Evolutionary conservation across 1,140 invertebrate species (phyloP), one percentile per base, ranked within the genome.

Genomic region (Drosophila sechellia): DNA sequence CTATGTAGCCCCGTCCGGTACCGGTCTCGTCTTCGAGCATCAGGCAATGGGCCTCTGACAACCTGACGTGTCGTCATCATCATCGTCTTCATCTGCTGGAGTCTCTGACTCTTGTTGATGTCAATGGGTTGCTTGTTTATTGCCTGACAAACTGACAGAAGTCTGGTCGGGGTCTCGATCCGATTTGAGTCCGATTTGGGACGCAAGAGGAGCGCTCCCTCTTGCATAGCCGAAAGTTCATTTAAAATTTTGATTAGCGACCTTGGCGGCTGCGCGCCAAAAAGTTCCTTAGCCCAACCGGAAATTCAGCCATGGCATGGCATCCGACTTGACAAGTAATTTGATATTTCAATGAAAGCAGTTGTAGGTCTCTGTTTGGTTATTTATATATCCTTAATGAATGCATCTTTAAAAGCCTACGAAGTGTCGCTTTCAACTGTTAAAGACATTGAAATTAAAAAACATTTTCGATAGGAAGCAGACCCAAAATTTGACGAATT

Each of bases 81-180:
- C 56, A 48, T 72, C 34, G 34, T 53, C 37, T 56, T 54, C 63
- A 39, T 60, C 55, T 40, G 46, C 35, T 10, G 27, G 46, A 42
- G 37, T 40, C 39, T 58, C 39, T 20, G 50, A 70, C 64, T 76
- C 77, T 76, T 80, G 73, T 77, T 64, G 73, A 81, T 81, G 79
- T 81, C 79, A 81, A 83, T 77, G 79, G 74, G 57, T 42, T 65
- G 73, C 74, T 85, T 81, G 77, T 86, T 86, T 86, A 79, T 78
- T 79, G 83, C 63, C 83, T 89, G 83, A 84, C 79, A 86, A 89
- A 84, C 76, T 87, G 83, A 79, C 79, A 89, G 63, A 70, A 61
- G 63, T 78, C 73, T 66, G 70, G 60, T 48, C 34, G n/a, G 35
- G n/a, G 22, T 46, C 34, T 34, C 40, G 57, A 59, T 59, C 43